These are phyloP conservation scores for Drosophila mauritiana DNA, from an alignment of 1,140 invertebrate species.

Conservation along the genomic window DNA sequence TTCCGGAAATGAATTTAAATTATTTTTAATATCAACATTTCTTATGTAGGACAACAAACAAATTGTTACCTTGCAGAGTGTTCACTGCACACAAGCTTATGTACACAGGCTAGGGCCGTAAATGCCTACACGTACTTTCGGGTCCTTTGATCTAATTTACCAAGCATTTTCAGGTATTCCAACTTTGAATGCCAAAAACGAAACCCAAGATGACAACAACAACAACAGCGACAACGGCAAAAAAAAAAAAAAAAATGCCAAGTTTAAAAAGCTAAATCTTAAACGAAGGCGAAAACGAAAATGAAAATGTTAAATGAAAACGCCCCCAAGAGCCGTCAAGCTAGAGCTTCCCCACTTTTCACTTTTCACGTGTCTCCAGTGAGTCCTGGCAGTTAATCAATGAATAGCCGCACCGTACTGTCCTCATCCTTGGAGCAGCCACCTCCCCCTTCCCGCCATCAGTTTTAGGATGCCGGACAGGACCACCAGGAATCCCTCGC, in stretches of 20 bases:
- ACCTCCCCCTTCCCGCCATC: neutral
- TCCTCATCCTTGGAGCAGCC: neutral
- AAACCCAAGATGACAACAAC: slow-evolving; percentile 65
- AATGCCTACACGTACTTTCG: slow-evolving; percentile 70
- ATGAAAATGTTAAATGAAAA: slow-evolving; percentile 74
- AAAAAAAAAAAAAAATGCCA: slow-evolving; percentile 8
- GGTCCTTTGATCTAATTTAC: slow-evolving; percentile 79
- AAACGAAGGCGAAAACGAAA: slow-evolving; percentile 33
- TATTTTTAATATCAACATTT: too few species aligned
- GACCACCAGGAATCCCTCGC: slow-evolving; percentile 18
- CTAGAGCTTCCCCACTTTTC: slow-evolving; percentile 5
- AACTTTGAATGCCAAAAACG: slow-evolving; percentile 72
- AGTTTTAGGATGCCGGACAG: neutral
- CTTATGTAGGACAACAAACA: too few species aligned
- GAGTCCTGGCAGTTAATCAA: slow-evolving; percentile 68
- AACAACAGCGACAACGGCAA: slow-evolving; percentile 4
- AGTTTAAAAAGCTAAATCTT: neutral
- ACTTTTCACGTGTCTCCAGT: slow-evolving; percentile 12
- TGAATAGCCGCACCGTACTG: slow-evolving; percentile 56
- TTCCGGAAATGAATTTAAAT: too few species aligned
- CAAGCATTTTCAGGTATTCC: slow-evolving; percentile 81
- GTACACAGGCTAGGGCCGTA: slow-evolving; percentile 6
- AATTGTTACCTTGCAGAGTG: neutral
- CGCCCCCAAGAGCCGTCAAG: slow-evolving; percentile 20
- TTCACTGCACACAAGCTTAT: neutral